phyloP scores from a whole-genome alignment of 2,888 invertebrate species.

The Harpagoxenus sublaevis region DNA sequence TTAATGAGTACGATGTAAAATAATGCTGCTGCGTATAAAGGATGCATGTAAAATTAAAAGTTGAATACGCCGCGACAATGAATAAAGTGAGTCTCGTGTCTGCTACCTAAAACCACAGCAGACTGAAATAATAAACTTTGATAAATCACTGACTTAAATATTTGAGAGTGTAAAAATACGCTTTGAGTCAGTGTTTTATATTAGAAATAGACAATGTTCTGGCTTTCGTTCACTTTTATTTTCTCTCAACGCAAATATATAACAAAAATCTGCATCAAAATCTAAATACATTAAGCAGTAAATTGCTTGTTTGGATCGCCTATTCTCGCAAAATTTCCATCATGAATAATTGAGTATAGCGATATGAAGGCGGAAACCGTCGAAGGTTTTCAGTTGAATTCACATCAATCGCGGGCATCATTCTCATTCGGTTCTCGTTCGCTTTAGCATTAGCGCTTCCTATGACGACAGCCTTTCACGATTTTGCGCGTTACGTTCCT shows the following conservation, averaged over 20 bases:
- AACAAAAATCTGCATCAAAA: neutral
- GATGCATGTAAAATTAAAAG: conserved; percentile 27
- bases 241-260: neutral
- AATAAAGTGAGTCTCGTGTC: conserved; percentile 28
- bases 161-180: neutral
- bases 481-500: conserved; percentile 64
- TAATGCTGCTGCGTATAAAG: conserved; percentile 17
- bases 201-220: neutral
- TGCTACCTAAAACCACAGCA: neutral
- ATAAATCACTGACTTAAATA: neutral
- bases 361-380: conserved; percentile 30
- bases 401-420: conserved; percentile 55
- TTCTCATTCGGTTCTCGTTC: conserved; percentile 70
- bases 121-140: neutral
- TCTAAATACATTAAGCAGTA: conserved; percentile 17
- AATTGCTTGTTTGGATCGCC: neutral
- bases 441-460: conserved; percentile 60
- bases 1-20: conserved; percentile 43
- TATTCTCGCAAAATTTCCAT: conserved; percentile 21
- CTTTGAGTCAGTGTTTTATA: neutral
- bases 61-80: conserved; percentile 9
- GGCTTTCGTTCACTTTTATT: neutral
- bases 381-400: conserved; percentile 61
- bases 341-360: conserved; percentile 42
- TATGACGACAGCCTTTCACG: conserved; percentile 72